These are phyloP conservation scores for Drosophila paulistorum DNA, from an alignment of 1,140 invertebrate genomes.

Conservation along the genomic window DNA sequence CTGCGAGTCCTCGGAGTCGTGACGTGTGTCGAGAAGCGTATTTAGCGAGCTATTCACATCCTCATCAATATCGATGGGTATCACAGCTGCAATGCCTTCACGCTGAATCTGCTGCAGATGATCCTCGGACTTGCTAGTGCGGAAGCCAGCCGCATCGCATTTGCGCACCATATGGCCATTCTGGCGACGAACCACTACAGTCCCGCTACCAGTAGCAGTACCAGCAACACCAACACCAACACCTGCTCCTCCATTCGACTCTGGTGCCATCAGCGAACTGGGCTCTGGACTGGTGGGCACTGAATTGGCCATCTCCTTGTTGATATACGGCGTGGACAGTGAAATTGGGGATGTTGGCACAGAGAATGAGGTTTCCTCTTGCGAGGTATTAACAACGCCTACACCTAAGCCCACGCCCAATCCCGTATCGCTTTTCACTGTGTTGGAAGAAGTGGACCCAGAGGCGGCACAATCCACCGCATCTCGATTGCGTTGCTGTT, in stretches of 20 bases:
- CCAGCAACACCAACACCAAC: constrained; percentile 12
- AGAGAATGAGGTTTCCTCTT: constrained; percentile 81
- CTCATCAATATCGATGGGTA: constrained; percentile 95
- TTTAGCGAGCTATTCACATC: constrained; percentile 96
- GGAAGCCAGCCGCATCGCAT: constrained; percentile 84
- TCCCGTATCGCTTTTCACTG: constrained; percentile 71
- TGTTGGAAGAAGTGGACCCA: constrained; percentile 71
- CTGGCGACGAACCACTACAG: constrained; percentile 80
- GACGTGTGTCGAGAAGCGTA: constrained; percentile 92
- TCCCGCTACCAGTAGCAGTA: constrained; percentile 68
- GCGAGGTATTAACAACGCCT: constrained; percentile 54
- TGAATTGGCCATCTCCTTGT: constrained; percentile 85
- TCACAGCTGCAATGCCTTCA: constrained; percentile 85
- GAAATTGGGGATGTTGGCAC: constrained; percentile 82
- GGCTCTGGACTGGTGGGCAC: constrained; percentile 91
- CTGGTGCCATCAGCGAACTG: constrained; percentile 84
- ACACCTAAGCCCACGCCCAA: constrained; percentile 30
- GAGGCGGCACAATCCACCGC: constrained; percentile 65
- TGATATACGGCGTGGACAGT: constrained; percentile 74
- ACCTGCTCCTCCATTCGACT: constrained; percentile 71
- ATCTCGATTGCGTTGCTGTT: constrained; percentile 61
- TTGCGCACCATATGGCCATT: constrained; percentile 75
- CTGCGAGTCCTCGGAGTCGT: constrained; percentile 86
- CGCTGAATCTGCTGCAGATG: constrained; percentile 88
- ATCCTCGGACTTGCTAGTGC: constrained; percentile 93